These are phyloP conservation scores for Heteronetta atricapilla DNA, from an alignment of 2,113 vertebrate species.

Conservation along the genomic window DNA sequence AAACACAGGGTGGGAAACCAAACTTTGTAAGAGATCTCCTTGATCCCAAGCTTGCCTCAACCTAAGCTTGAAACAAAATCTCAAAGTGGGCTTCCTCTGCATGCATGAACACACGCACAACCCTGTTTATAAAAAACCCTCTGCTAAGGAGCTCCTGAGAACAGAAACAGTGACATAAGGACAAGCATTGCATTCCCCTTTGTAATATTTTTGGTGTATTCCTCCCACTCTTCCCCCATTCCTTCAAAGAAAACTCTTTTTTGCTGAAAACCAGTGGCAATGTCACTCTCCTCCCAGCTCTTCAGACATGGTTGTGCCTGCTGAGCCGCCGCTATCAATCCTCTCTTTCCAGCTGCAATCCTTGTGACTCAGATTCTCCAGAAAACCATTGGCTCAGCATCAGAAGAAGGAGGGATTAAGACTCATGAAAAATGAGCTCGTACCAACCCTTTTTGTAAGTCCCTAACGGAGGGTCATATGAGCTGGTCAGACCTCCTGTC, in stretches of 20 bases:
- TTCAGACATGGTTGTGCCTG: not conserved
- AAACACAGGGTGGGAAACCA: not conserved
- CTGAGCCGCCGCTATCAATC: conserved; percentile 1
- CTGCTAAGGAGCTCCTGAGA: not conserved
- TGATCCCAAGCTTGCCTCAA: not conserved
- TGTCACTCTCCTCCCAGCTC: conserved; percentile 1
- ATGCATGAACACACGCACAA: not conserved
- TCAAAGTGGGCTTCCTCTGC: not conserved
- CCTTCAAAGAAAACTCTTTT: not conserved
- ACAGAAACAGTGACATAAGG: not conserved
- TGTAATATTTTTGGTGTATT: not conserved
- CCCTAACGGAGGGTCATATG: conserved; percentile 31
- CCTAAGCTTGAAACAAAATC: not conserved
- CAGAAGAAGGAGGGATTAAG: conserved; percentile 56
- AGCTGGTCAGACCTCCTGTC: conserved; percentile 27
- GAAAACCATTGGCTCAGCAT: conserved; percentile 59
- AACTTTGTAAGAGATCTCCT: not conserved
- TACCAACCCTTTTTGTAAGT: conserved; percentile 36
- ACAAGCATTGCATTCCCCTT: not conserved
- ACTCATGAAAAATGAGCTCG: conserved; percentile 47
- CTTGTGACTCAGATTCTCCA: conserved; percentile 69
- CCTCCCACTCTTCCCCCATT: not conserved
- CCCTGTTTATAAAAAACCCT: not conserved
- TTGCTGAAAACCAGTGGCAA: conserved; percentile 13
- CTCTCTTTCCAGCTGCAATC: conserved; percentile 44